A percentile compares a stretch with the other conserved stretches of the same genome.
These are phyloP conservation scores for Synergus gifuensis DNA, from an alignment of 2,888 invertebrate species.

Conservation along the genomic window DNA sequence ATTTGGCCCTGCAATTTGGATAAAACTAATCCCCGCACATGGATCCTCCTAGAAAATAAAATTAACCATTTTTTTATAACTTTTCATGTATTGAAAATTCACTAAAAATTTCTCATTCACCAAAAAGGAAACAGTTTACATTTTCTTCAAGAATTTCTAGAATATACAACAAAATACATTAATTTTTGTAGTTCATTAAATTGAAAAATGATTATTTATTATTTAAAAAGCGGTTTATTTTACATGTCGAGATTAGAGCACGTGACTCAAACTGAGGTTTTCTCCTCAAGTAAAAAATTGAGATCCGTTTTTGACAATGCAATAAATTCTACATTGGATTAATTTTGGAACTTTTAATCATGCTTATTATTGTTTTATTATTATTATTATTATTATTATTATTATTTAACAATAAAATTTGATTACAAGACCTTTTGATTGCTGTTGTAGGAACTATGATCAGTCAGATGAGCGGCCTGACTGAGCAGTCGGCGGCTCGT, in stretches of 20 bases:
- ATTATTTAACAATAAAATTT: background rate
- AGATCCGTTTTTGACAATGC: background rate
- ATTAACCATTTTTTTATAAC: background rate
- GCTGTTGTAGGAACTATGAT: conserved; percentile 62
- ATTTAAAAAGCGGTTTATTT: background rate
- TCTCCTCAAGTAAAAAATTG: background rate
- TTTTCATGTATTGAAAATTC: too few species aligned
- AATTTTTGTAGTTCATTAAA: background rate
- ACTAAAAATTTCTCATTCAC: background rate
- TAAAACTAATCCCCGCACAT: conserved; percentile 66
- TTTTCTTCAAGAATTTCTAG: background rate
- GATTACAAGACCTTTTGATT: conserved; percentile 55
- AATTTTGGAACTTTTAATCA: too few species aligned
- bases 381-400: background rate
- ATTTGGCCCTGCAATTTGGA: conserved; percentile 73
- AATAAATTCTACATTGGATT: background rate
- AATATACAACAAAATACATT: too few species aligned
- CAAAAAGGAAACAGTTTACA: background rate
- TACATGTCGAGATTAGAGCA: background rate
- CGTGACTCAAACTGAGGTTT: background rate
- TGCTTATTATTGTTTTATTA: too few species aligned
- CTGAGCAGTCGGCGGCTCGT: conserved; percentile 71
- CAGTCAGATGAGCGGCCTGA: conserved; percentile 63
- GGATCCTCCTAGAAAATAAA: conserved; percentile 60
- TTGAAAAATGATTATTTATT: background rate